Evolutionary conservation across 2,113 vertebrate species (phyloP).

Genomic region (Genyomyrus donnyi): DNA sequence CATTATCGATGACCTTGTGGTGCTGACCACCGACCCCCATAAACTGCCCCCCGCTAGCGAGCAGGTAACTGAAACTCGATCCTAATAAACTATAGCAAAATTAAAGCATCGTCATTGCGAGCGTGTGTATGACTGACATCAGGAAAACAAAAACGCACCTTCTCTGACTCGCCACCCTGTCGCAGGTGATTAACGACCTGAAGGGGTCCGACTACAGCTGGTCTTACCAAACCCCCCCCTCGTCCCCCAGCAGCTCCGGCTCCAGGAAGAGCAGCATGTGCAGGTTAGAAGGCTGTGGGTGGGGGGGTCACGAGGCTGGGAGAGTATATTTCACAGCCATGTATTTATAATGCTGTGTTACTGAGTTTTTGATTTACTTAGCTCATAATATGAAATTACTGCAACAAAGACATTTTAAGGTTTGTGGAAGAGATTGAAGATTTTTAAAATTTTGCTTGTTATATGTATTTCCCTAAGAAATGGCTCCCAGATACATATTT

Average conservation of each 20-base stretch:
- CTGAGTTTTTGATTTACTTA: not conserved
- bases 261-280: conserved; percentile 98
- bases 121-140: not conserved
- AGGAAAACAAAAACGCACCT: not conserved
- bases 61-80: conserved; percentile 63
- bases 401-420: not conserved
- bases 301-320: not conserved
- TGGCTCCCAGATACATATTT: not conserved
- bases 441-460: not conserved
- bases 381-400: not conserved
- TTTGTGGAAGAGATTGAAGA: not conserved
- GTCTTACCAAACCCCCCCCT: conserved; percentile 95
- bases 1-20: conserved; percentile 87
- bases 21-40: conserved; percentile 85
- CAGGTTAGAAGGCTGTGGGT: conserved; percentile 62
- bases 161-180: not conserved
- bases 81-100: not conserved
- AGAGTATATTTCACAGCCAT: not conserved
- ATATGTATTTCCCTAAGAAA: not conserved
- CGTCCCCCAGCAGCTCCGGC: conserved; percentile 83
- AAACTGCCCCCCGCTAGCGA: conserved; percentile 91
- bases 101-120: not conserved
- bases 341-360: not conserved
- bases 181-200: conserved; percentile 90
- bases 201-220: conserved; percentile 96